A percentile compares a stretch with the other conserved stretches of the same genome.
These are phyloP conservation scores for Umimayanthus chanpuru DNA, from an alignment of 92 coral and sea anemone species.

Conservation along the genomic window DNA sequence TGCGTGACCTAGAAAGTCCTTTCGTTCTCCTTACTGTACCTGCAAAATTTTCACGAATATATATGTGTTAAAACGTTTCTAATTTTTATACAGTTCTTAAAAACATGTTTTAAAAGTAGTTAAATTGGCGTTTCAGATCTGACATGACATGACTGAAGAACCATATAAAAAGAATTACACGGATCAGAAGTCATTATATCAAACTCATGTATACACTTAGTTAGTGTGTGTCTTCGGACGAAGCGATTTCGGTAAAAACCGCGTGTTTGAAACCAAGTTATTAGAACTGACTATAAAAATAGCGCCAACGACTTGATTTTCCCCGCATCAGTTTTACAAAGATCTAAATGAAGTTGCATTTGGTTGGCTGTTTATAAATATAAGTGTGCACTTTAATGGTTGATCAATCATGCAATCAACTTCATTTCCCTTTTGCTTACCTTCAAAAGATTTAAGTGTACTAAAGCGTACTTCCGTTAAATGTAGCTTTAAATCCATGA, in stretches of 20 bases:
- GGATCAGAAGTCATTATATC: constrained; percentile 1
- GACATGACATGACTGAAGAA: too few species aligned
- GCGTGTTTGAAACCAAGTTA: neutral
- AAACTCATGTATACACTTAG: neutral
- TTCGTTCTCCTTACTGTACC: neutral
- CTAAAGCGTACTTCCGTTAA: neutral
- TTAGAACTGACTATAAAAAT: neutral
- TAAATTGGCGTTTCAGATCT: neutral
- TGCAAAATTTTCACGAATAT: too few species aligned
- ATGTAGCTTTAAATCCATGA: too few species aligned
- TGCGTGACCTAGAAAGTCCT: neutral
- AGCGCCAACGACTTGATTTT: neutral
- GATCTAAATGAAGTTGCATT: neutral
- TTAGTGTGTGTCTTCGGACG: neutral
- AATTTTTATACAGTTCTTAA: neutral
- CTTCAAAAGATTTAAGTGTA: neutral
- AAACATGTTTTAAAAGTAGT: neutral
- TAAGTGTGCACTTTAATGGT: neutral
- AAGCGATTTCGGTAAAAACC: neutral
- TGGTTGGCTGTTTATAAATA: neutral
- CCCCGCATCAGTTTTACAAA: neutral
- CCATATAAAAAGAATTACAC: neutral
- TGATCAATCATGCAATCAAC: neutral
- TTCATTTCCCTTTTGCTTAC: too few species aligned
- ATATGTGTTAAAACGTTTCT: too few species aligned